Conservation (phyloP, 2,888 invertebrate species). For the Sinodicranocentrus sp. region DNA sequence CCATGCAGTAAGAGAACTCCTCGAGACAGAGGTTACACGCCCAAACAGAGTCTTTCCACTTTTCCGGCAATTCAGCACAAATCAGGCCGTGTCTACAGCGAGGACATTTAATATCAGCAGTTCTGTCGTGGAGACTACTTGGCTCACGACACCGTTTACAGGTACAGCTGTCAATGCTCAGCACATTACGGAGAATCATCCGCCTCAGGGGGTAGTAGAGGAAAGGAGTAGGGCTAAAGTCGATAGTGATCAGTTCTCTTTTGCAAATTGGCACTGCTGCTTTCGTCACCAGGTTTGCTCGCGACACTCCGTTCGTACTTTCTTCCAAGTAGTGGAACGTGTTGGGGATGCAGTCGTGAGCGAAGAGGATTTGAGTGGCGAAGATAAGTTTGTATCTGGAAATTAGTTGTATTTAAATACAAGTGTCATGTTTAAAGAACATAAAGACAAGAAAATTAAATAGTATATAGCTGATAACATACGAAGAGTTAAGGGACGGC, state of each 20-base stretch:
- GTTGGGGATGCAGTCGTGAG: slow-evolving; percentile 75
- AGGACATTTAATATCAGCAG: slow-evolving; percentile 70
- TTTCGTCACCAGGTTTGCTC: slow-evolving; percentile 70
- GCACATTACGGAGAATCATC: slow-evolving; percentile 57
- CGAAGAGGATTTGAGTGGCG: slow-evolving; percentile 70
- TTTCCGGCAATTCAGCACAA: slow-evolving; percentile 63
- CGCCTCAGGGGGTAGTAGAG: slow-evolving; percentile 67
- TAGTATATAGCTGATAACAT: slow-evolving; percentile 46
- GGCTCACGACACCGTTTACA: slow-evolving; percentile 71
- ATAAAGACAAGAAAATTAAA: slow-evolving; percentile 8
- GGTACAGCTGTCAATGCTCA: slow-evolving; percentile 69
- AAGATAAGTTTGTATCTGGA: slow-evolving; percentile 73
- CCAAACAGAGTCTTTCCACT: slow-evolving; percentile 74
- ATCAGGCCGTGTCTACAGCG: slow-evolving; percentile 69
- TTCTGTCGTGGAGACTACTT: slow-evolving; percentile 48
- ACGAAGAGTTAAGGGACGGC: slow-evolving; percentile 72
- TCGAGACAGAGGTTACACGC: slow-evolving; percentile 72
- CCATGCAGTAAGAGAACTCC: slow-evolving; percentile 67
- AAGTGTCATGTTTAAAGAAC: too few species aligned
- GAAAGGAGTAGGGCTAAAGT: slow-evolving; percentile 73
- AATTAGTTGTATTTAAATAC: too few species aligned
- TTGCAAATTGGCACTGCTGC: slow-evolving; percentile 70
- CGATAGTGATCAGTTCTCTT: slow-evolving; percentile 71
- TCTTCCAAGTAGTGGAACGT: slow-evolving; percentile 73
- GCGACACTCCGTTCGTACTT: slow-evolving; percentile 45